These are phyloP conservation scores for Ditula angustiorana DNA, from an alignment of 2,888 invertebrate species.

Conservation along the genomic window DNA sequence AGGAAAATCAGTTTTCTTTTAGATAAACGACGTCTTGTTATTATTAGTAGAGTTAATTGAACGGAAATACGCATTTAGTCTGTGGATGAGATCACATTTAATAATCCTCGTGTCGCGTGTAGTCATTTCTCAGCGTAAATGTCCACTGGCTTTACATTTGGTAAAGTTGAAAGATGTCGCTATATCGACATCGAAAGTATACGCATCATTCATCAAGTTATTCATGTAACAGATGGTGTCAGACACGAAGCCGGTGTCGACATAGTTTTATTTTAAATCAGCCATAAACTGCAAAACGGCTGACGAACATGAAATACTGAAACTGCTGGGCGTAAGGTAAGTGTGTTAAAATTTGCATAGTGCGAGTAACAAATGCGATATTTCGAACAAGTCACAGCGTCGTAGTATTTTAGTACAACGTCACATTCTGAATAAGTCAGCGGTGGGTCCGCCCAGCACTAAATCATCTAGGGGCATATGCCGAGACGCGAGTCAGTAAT, in stretches of 20 bases:
- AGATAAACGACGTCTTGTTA: conserved; percentile 21
- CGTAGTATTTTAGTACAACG: conserved; percentile 20
- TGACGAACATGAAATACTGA: conserved; percentile 36
- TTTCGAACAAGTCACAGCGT: conserved; percentile 21
- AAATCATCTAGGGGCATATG: conserved; percentile 63
- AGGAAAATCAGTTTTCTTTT: conserved; percentile 10
- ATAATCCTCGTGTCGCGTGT: conserved; percentile 5
- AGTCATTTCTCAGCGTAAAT: conserved; percentile 19
- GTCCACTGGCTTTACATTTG: conserved; percentile 1
- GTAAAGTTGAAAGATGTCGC: conserved; percentile 2
- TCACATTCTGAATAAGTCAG: conserved; percentile 47
- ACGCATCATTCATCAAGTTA: conserved; percentile 21
- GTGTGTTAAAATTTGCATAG: conserved; percentile 26
- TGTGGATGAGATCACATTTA: conserved; percentile 24
- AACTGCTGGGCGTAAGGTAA: conserved; percentile 27
- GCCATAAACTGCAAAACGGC: conserved; percentile 25
- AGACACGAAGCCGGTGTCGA: conserved; percentile 31
- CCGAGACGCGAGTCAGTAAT: conserved; percentile 58
- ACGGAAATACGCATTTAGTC: conserved; percentile 26
- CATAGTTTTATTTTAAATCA: conserved; percentile 27
- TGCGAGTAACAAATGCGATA: conserved; percentile 24
- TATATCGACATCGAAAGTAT: conserved; percentile 19
- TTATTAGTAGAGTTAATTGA: conserved; percentile 20
- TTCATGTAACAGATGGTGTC: conserved; percentile 36
- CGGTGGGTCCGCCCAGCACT: conserved; percentile 54